Evolutionary conservation across 64 coral and sea anemone genomes (phyloP).

Genomic region (Catalaphyllia jardinei): DNA sequence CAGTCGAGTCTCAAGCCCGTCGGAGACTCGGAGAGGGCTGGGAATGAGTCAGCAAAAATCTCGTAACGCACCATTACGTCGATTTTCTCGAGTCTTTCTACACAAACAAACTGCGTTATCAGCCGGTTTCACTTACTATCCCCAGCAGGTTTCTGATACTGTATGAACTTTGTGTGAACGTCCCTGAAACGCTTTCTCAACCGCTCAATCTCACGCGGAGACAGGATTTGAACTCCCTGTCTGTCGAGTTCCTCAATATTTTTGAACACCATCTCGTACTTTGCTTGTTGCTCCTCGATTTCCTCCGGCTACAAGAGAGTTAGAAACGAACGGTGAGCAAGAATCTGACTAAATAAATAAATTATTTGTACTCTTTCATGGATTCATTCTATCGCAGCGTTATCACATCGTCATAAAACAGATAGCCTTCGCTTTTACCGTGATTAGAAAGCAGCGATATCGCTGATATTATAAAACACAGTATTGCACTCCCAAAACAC

Average conservation of each 20-base stretch:
- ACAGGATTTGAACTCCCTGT: constrained; percentile 72
- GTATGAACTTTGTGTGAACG: constrained; percentile 64
- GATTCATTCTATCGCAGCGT: no score
- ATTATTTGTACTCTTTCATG: no score
- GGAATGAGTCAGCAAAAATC: no score
- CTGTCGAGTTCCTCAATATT: constrained; percentile 75
- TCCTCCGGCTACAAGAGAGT: constrained; percentile 40
- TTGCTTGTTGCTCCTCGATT: constrained; percentile 65
- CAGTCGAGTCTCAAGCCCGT: no score
- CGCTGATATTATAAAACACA: no score
- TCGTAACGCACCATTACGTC: not conserved
- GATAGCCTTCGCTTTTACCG: no score
- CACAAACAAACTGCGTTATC: not conserved
- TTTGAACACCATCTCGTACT: constrained; percentile 71
- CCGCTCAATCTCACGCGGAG: constrained; percentile 51
- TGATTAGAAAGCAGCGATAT: no score
- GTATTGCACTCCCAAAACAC: no score
- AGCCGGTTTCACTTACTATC: constrained; percentile 29
- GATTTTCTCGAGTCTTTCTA: not conserved
- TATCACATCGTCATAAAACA: no score
- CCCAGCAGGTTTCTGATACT: constrained; percentile 61
- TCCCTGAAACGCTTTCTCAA: constrained; percentile 67
- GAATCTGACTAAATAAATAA: no score
- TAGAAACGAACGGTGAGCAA: not conserved
- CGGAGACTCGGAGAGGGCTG: no score